Base-by-base conservation (phyloP, 2,888 invertebrate species). In the Phymatocera aterrima region DNA sequence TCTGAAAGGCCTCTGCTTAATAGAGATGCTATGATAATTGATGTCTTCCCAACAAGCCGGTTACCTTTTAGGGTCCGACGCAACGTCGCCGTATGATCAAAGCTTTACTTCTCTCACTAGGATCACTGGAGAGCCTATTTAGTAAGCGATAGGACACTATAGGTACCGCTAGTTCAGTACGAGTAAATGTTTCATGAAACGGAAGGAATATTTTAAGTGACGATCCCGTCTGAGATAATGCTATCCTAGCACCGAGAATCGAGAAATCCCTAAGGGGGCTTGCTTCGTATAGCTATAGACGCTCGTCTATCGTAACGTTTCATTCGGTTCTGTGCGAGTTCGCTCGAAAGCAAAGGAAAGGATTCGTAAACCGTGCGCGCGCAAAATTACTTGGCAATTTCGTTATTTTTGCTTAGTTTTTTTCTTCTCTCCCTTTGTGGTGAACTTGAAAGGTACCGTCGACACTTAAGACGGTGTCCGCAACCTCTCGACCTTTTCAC, bases 21-120 rank as follows among this genome's bases (percentile, higher is more conserved):
- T 85, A 84, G 82, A 84, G 84, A 85, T 83, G 82, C 82, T 80
- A 80, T 80, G 85, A 84, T 85, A 85, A 81, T 83, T 83, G 82
- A 82, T 82, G 79, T 81, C 78, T 78, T 74, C 72, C 72, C 60
- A 78, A 78, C 74, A 31, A 74, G 78, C 34, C 60, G 74, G 48
- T 51, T 54, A 40, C 78, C 78, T 78, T 78, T 78, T 65, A 70
- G 46, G 70, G 51, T 70, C 54, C 57, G 48, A 57, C 77, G 40
- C 28, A n/a, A n/a, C 68, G 54, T 60, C 54, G 75, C 75, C 57
- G 48, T 72, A 31, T 40, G 75, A 72, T 78, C 61, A 34, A 74
- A 78, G 74, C 74, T 57, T 78, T 18, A 40, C 31, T 68, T 31
- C 75, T 72, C 31, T 72, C 21, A 34, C 48, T 34, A 40, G 37